phyloP scores from a whole-genome alignment of 2,888 invertebrate species.

The Branchipolynoe longqiensis region DNA sequence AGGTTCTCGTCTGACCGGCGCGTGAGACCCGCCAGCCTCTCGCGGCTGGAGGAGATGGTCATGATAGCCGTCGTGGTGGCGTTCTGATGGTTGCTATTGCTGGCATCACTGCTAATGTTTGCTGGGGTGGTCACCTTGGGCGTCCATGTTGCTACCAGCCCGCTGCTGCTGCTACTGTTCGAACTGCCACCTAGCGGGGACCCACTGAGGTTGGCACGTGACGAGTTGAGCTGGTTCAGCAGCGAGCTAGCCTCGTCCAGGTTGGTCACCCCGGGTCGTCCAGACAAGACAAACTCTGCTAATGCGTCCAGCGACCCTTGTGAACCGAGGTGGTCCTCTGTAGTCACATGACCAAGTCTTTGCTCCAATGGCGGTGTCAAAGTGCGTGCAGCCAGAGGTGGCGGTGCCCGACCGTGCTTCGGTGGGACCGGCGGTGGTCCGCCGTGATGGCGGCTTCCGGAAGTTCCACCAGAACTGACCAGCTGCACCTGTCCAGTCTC shows the following conservation, averaged over 20 bases:
- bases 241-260: slow-evolving; percentile 50
- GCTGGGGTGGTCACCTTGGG: slow-evolving; percentile 37
- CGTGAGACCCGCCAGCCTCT: not conserved
- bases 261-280: slow-evolving; percentile 33
- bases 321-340: too few relatives aligned
- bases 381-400: too few relatives aligned
- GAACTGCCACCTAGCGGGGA: not conserved
- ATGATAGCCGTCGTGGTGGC: not conserved
- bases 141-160: slow-evolving; percentile 11
- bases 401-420: not conserved
- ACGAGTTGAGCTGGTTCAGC: not conserved
- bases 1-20: too few relatives aligned
- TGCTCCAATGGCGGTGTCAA: too few relatives aligned
- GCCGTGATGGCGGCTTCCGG: not conserved
- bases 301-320: not conserved
- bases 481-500: too few relatives aligned
- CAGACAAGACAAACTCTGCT: not conserved
- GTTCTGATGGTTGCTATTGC: too few relatives aligned
- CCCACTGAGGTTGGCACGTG: not conserved
- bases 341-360: too few relatives aligned
- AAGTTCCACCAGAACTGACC: slow-evolving; percentile 8
- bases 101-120: too few relatives aligned
- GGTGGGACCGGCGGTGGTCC: slow-evolving; percentile 9
- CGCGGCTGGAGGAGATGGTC: slow-evolving; percentile 5
- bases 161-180: slow-evolving; percentile 5